These are phyloP conservation scores for Oncorhynchus keta DNA, from an alignment of 2,113 vertebrate species.

Conservation along the genomic window DNA sequence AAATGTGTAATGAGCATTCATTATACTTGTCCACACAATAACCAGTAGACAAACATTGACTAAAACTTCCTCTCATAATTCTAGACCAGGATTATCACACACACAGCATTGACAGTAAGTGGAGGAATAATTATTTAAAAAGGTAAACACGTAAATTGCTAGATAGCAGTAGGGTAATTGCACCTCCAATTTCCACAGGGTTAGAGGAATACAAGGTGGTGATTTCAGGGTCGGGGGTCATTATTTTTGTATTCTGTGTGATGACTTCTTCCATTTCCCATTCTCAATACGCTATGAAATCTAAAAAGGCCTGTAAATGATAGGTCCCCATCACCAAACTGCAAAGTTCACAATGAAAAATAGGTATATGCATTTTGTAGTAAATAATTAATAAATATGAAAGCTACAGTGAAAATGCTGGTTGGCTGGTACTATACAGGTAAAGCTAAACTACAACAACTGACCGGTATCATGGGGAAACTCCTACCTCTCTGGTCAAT, in stretches of 20 bases:
- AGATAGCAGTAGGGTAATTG: neutral
- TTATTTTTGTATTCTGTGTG: slow-evolving; percentile 30
- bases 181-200: neutral
- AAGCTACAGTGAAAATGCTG: slow-evolving; percentile 17
- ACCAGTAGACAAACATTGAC: neutral
- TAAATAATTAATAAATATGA: slow-evolving; percentile 45
- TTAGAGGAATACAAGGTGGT: neutral
- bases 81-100: neutral
- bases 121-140: neutral
- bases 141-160: neutral
- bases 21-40: slow-evolving; percentile 21
- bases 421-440: slow-evolving; percentile 23
- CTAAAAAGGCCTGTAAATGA: slow-evolving; percentile 12
- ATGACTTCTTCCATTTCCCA: slow-evolving; percentile 32
- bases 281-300: slow-evolving; percentile 43
- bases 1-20: slow-evolving; percentile 19
- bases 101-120: slow-evolving; percentile 10
- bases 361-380: slow-evolving; percentile 12
- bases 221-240: neutral
- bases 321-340: slow-evolving; percentile 15
- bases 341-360: slow-evolving; percentile 33
- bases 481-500: neutral
- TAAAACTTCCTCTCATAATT: slow-evolving; percentile 5
- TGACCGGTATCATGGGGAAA: neutral
- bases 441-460: neutral